Base-by-base conservation (phyloP, 2,888 invertebrate genomes). In the Leucoma salicis region DNA sequence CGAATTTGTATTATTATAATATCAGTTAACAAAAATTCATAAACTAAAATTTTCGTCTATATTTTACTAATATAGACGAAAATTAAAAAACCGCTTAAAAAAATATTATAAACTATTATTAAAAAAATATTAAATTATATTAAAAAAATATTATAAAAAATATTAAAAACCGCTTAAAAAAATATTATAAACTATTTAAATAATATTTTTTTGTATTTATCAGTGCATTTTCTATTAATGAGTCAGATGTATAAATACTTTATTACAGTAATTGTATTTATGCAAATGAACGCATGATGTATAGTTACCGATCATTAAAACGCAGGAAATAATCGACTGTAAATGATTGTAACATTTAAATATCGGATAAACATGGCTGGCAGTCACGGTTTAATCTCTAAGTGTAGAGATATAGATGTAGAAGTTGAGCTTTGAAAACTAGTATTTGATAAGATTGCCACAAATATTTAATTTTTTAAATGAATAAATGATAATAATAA, bases 341-440 rank as follows among this genome's bases (percentile, higher is more conserved):
- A 43, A 40, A 44, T 49, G 49, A 55, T 62, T 58, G 51, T 58
- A 49, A 60, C 55, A 66, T 62, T 62, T 56, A 59, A 66, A 65
- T 66, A 47, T 50, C 41, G 31, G 31, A 54, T 51, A 59, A 48
- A 53, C 52, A 59, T 46, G 38, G 42, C 46, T 42, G 14, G 40
- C 44, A 39, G 55, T 63, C 64, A 66, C 62, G 65, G 62, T 46
- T 43, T 57, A 57, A 62, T 63, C 49, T 59, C 35, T 52, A 57
- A 56, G 42, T 54, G 21, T 44, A 31, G 36, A 35, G 31, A 43
- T 35, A 39, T 43, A 35, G 10, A 39, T 32, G 32, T 24, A n/a
- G 24, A 27, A 5, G 21, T 7, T 1, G 28, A 29, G 5, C 5
- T 15, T 11, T 21, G 21, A 14, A 31, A 31, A 8, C 31, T 12